phyloP scores from a whole-genome alignment of 2,113 vertebrate species.

The Ictidomys tridecemlineatus region DNA sequence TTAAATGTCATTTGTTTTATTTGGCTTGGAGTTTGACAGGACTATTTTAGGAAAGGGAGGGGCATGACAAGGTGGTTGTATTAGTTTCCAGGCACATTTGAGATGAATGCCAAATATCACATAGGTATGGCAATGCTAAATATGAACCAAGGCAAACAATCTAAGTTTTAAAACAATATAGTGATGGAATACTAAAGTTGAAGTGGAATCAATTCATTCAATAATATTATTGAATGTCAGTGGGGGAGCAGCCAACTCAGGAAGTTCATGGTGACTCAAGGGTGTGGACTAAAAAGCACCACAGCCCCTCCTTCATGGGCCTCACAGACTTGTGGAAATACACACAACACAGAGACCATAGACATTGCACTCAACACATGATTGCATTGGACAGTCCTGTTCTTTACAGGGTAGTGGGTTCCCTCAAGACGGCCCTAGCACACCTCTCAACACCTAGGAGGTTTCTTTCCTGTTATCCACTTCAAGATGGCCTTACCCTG shows the following conservation, averaged over 20 bases:
- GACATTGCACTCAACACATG: not conserved
- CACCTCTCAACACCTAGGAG: not conserved
- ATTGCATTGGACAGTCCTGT: not conserved
- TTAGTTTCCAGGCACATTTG: constrained; percentile 53
- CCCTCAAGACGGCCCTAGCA: not conserved
- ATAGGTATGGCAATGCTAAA: not conserved
- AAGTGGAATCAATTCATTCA: constrained; percentile 51
- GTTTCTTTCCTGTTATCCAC: not conserved
- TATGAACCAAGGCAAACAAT: constrained; percentile 32
- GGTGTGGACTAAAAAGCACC: not conserved
- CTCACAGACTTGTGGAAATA: not conserved
- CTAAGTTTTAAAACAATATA: constrained; percentile 51
- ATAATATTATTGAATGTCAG: constrained; percentile 52
- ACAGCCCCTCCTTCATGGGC: not conserved
- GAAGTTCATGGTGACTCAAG: not conserved
- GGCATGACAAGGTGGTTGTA: not conserved
- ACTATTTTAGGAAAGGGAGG: not conserved
- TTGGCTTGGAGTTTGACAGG: not conserved
- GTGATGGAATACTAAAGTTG: constrained; percentile 19
- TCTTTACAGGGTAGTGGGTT: not conserved
- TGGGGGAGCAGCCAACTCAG: not conserved
- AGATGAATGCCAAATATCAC: not conserved
- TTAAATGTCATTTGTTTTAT: constrained; percentile 26
- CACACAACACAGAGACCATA: not conserved
- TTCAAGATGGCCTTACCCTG: not conserved